Evolutionary conservation across 2,113 vertebrate genomes (phyloP), one percentile per base, ranked within the genome.

Genomic region (Platichthys flesus): DNA sequence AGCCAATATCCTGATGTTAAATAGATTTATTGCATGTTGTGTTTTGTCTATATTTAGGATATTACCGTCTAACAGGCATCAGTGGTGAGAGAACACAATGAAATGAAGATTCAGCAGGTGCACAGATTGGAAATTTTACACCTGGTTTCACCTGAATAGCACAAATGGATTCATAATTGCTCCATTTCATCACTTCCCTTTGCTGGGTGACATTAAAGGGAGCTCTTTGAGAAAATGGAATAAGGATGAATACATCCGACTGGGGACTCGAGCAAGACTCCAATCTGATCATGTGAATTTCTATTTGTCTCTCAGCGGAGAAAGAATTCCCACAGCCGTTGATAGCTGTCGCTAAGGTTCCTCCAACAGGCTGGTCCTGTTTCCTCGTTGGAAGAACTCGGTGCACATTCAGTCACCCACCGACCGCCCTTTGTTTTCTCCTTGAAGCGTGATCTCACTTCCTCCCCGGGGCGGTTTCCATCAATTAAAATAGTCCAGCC

Each of bases 71-170:
- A 86, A 90, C 76, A 58, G 83, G 85, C 75, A 81, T 86, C 85
- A 81, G 45, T 82, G 71, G 80, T 78, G 85, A 78, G 82, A 78
- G 72, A 76, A 74, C 66, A 69, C 85, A 86, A 88, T 81, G 83
- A 90, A 91, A 85, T 85, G 83, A 83, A 85, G 85, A 85, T 89
- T 80, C 82, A 86, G 88, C 89, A 91, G 88, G 86, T 92, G 91
- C 89, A 82, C 91, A 93, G 91, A 93, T 93, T 92, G 91, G 82
- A 92, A 90, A 92, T 92, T 84, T 93, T 93, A 92, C 91, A 94
- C 90, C 90, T 93, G 92, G 91, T 87, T 92, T 92, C 89, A 89
- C 91, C 82, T 86, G 88, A 92, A 93, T 90, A 77, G 85, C 88
- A 87, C 91, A 92, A 93, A 91, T 90, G 82, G 86, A 89, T 88